Conservation (phyloP, 2,888 invertebrate genomes). For the Antitype chi region DNA sequence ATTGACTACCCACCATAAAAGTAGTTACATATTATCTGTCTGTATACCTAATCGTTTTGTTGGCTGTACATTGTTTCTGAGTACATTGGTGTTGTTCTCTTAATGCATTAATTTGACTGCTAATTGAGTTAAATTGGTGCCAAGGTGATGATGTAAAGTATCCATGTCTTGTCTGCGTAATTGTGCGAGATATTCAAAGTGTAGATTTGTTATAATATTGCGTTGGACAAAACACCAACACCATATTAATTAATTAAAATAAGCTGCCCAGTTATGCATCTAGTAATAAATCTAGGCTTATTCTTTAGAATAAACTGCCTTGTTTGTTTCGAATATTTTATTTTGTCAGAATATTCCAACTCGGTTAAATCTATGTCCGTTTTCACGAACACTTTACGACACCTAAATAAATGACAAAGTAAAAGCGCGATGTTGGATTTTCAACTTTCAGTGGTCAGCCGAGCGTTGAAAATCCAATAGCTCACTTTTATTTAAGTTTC, state of each 20-base stretch:
- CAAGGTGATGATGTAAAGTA: conserved; percentile 21
- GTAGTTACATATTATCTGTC: background rate
- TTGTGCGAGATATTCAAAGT: background rate
- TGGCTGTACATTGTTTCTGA: background rate
- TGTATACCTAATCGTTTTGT: background rate
- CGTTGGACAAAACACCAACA: background rate
- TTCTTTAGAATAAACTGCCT: background rate
- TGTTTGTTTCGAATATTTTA: background rate
- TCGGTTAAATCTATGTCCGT: background rate
- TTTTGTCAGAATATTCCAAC: background rate
- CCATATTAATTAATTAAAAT: background rate
- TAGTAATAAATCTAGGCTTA: background rate
- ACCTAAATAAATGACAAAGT: background rate
- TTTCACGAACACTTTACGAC: background rate
- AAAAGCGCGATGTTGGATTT: background rate
- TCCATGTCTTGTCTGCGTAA: background rate
- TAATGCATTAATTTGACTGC: conserved; percentile 35
- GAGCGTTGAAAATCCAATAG: background rate
- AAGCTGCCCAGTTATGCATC: background rate
- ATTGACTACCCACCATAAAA: background rate
- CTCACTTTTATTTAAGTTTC: background rate
- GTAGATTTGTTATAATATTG: background rate
- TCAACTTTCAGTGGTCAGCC: background rate
- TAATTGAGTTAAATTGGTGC: conserved; percentile 44
- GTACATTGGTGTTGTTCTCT: conserved; percentile 24